Base-by-base conservation (phyloP, 2,113 vertebrate genomes). In the Gobius niger region DNA sequence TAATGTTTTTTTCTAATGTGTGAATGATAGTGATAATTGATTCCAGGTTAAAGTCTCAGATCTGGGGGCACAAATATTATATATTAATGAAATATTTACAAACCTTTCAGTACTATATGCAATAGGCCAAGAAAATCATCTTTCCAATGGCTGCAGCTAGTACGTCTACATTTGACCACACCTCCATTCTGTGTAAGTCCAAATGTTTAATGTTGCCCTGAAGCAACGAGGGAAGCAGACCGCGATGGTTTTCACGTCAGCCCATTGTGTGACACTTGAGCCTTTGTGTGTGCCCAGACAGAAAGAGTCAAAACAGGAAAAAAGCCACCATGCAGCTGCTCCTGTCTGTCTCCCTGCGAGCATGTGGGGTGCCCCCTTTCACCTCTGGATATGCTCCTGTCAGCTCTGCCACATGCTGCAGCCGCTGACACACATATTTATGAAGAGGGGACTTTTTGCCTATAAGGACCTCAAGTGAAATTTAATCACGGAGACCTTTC, bases 241-340 rank as follows among this genome's bases (percentile, higher is more conserved):
- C 68, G 61, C 44, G 24, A 34, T 34, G n/a, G 12, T 68, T 57
- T 53, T 47, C 12, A 11, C 41, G 56, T 56, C 44, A 80, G 7
- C 11, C 42, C 18, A 71, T 81, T 76, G 76, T 82, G 68, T 78
- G 67, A 75, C 63, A 71, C 62, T 47, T 64, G 64, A 61, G 73
- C 47, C 68, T 65, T 63, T 74, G 56, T 75, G 70, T 75, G 70
- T 44, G 57, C 63, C 61, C 75, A 77, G 85, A 84, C 86, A 77
- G 46, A 75, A 67, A 70, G 76, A 85, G 89, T 85, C 88, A 89
- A 83, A 88, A 91, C 87, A 90, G 87, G 85, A 90, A 90, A 90
- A 90, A 84, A 59, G 63, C 66, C 72, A 65, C 66, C 67, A 82
- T 60, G 60, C 77, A 87, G 81, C 85, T 90, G 88, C 80, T 72